Evolutionary conservation across 1,140 invertebrate genomes (phyloP).

Genomic region (Tetranychus urticae): DNA sequence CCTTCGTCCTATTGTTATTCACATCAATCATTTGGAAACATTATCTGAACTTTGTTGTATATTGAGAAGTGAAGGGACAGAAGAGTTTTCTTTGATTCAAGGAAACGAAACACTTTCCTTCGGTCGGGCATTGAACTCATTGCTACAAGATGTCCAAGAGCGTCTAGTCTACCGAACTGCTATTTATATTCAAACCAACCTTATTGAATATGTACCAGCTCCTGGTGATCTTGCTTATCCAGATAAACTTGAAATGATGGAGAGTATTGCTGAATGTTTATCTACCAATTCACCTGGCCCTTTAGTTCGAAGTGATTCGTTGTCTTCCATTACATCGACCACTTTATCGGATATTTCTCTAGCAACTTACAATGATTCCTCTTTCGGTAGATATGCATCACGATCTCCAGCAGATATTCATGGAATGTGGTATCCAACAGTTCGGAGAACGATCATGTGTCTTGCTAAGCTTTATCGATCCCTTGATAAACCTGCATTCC

Average conservation of each 20-base stretch:
- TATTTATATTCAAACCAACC: conserved; percentile 76
- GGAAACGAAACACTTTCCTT: conserved; percentile 43
- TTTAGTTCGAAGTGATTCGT: conserved; percentile 11
- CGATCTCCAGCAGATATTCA: conserved; percentile 79
- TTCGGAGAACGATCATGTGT: conserved; percentile 75
- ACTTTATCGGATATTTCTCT: conserved; percentile 8
- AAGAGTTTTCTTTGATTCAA: background rate
- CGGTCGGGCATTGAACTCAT: conserved; percentile 51
- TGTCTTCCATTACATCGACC: conserved; percentile 10
- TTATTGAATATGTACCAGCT: conserved; percentile 60
- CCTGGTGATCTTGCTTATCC: conserved; percentile 91
- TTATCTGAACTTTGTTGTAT: conserved; percentile 87
- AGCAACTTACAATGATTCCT: background rate
- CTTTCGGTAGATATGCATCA: background rate
- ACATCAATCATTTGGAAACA: conserved; percentile 91
- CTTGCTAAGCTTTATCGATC: conserved; percentile 83
- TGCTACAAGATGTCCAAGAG: conserved; percentile 89
- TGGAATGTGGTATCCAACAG: conserved; percentile 98
- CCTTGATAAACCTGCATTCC: conserved; percentile 80
- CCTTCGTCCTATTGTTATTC: conserved; percentile 79
- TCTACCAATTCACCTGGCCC: background rate
- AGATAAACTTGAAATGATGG: conserved; percentile 92
- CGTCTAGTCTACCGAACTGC: conserved; percentile 82
- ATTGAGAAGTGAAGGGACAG: conserved; percentile 26
- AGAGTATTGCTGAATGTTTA: conserved; percentile 21